Evolutionary conservation across 2,113 vertebrate species (phyloP), one percentile per base, ranked within the genome.

Genomic region (Callipepla squamata): DNA sequence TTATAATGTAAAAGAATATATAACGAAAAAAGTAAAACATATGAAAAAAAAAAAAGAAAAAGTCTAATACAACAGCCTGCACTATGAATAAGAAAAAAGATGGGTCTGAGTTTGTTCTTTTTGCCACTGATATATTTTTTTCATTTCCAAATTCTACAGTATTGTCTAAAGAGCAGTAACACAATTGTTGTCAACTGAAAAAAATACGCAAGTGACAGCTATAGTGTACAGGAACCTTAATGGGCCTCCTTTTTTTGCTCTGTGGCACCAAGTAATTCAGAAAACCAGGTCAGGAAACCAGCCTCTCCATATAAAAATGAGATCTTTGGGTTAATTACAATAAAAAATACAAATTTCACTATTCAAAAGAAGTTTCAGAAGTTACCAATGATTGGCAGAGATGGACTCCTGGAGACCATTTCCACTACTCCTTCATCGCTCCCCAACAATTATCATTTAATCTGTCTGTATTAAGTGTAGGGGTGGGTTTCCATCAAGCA

Each of bases 281-380:
- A 5, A 81, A 32, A 68, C 72, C 42, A 61, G 19, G 48, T 81
- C 86, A 90, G 40, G 17, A 90, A 95, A 90, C 78, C 30, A 63
- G 9, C 51, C 11, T 61, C 11, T 81, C 26, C 66, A 53, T 79
- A 40, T 53, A 90, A 90, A 94, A 88, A 44, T 82, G 45, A 84
- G 36, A 62, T 48, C 10, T 66, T 76, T 45, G 15, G 8, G 67
- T 85, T 67, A 81, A 89, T 68, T 77, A 45, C 23, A 73, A 40
- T 40, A 47, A 3, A 87, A 87, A 91, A 85, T 15, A 68, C 3
- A 81, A 84, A 85, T 59, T 65, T 85, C 63, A 16, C 23, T 74
- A 55, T 47, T 80, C 8, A 48, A 76, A 69, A 90, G 69, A 79
- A 30, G 44, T 40, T 19, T 6, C 13, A 50, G 26, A 53, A 76